phyloP scores from a whole-genome alignment of 2,113 vertebrate species.

The Ellobius talpinus region DNA sequence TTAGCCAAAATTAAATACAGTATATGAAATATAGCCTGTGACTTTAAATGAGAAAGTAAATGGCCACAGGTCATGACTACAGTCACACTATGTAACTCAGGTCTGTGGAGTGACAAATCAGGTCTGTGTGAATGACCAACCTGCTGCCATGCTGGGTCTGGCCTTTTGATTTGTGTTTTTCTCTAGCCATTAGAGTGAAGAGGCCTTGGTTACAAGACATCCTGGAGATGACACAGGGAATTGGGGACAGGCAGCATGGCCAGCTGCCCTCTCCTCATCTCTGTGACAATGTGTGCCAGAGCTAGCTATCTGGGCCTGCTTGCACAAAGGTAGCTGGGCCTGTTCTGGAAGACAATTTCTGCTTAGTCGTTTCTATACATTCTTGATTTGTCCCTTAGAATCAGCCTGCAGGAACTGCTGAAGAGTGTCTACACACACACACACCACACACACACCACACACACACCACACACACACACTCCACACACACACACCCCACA shows the following conservation, averaged over 20 bases:
- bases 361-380: background rate
- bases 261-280: background rate
- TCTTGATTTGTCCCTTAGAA: background rate
- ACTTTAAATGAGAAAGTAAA: background rate
- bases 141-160: background rate
- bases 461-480: background rate
- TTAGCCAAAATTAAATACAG: conserved; percentile 11
- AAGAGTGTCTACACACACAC: background rate
- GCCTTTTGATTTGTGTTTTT: background rate
- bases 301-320: background rate
- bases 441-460: too few relatives aligned
- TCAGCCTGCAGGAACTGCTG: background rate
- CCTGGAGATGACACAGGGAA: background rate
- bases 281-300: background rate
- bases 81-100: background rate
- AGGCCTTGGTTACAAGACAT: background rate
- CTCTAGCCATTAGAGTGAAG: background rate
- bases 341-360: background rate
- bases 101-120: background rate
- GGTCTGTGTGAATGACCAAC: background rate
- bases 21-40: background rate
- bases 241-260: background rate
- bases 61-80: background rate
- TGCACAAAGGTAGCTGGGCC: background rate
- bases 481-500: too few relatives aligned